Base-by-base conservation (phyloP, 1,140 invertebrate species). In the Sinella curviseta region DNA sequence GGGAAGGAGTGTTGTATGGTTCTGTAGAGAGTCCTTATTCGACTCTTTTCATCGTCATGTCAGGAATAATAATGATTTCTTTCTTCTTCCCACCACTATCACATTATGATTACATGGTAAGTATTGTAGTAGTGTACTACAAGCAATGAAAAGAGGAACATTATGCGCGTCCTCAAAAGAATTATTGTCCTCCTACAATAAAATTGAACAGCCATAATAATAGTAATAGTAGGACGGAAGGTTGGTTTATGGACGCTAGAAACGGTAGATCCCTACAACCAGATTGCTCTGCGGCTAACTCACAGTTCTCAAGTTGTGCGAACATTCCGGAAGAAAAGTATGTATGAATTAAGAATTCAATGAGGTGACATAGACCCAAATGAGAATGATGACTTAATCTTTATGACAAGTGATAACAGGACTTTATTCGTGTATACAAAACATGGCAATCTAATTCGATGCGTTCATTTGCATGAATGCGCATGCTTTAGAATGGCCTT, bases 321-420 rank as follows among this genome's bases (percentile, higher is more conserved):
- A n/a, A n/a, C n/a, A n/a, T n/a, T n/a, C n/a, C n/a, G n/a, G 39
- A 48, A 48, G 39, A 8, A 48, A 48, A 48, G 39, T 48, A 17
- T 17, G 39, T 48, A 60, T 60, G 57, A 60, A 60, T 60, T 60
- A 12, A 60, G 26, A 70, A 70, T 70, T 70, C 28, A 33, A 70
- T 70, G 24, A 70, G 30, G 65, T 31, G n/a, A 30, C 65, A 70
- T 3, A 30, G n/a, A 8, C 24, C 26, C 26, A 70, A 65, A 16
- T 65, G 57, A 65, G 26, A 65, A 26, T 48, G 39, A 60, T 33
- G 65, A 70, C 65, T 70, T 70, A 70, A 70, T 70, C 65, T 70
- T 30, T 2, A 33, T 33, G 65, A 70, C 65, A 70, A 70, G 26
- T 70, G 65, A 70, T 30, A 70, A 14, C 14, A n/a, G 57, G 39